A percentile compares a stretch with the other conserved stretches of the same genome.
Evolutionary conservation across 1,140 invertebrate species (phyloP).

Genomic region (Paraescarpia echinospica): DNA sequence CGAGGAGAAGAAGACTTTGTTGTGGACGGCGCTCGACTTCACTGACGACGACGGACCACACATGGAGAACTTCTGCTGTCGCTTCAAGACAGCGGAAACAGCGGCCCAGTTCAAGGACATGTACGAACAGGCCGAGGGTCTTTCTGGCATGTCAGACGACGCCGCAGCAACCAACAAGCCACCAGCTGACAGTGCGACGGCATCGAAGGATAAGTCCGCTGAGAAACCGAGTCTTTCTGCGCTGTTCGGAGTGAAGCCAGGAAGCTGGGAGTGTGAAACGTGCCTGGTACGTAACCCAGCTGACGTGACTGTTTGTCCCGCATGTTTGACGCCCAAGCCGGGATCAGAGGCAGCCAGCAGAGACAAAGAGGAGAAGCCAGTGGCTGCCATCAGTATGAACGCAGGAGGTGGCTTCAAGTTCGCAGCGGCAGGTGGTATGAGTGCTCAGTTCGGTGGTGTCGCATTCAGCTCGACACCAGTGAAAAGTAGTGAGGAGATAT

Average conservation of each 20-base stretch:
- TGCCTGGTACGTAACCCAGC: constrained; percentile 76
- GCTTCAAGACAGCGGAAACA: constrained; percentile 78
- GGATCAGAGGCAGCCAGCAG: constrained; percentile 31
- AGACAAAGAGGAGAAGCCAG: background rate
- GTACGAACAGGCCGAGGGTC: constrained; percentile 34
- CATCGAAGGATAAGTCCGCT: background rate
- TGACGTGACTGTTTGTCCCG: constrained; percentile 64
- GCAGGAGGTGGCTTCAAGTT: background rate
- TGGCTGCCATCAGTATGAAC: background rate
- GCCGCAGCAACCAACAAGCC: background rate
- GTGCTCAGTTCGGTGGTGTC: background rate
- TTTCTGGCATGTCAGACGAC: background rate
- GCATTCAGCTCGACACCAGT: background rate
- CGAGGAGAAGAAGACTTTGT: constrained; percentile 11
- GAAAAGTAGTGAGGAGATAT: background rate
- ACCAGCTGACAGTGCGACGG: background rate
- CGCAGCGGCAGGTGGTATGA: too few relatives aligned
- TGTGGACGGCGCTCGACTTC: constrained; percentile 65
- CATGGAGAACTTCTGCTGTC: constrained; percentile 74
- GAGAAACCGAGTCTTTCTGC: constrained; percentile 49
- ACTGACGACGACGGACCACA: constrained; percentile 74
- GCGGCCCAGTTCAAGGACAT: constrained; percentile 57
- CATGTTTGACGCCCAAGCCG: constrained; percentile 66
- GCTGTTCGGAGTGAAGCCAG: constrained; percentile 69
- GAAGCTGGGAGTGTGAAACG: constrained; percentile 77